Base-by-base conservation (phyloP, 2,888 invertebrate genomes). In the Platycheirus rosarum region DNA sequence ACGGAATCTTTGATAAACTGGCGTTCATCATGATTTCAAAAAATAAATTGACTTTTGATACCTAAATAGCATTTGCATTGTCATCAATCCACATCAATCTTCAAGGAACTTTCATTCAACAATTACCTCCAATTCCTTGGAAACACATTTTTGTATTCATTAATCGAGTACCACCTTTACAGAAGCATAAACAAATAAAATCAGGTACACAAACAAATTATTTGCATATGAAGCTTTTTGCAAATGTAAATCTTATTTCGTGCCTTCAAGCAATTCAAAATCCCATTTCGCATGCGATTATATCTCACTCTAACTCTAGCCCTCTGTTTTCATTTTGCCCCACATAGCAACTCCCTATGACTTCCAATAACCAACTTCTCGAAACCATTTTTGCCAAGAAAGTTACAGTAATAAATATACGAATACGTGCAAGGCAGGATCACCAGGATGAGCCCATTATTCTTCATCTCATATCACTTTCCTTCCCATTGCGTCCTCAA, bases 211-310 rank as follows among this genome's bases (percentile, higher is more conserved):
- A 62, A 53, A 46, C 44, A 70, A 70, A 48, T 48, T 49, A 63
- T 71, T 69, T 69, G 53, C 75, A 78, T 73, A 73, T 60, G 42
- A 66, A 53, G 42, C 13, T 23, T 42, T 53, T 60, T 60, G 65
- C 35, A 35, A 74, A 68, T 68, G 68, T 69, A 74, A 79, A 79
- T 79, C 62, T 69, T 55, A 74, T 79, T 69, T 57, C 69, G 48
- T 79, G 74, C 74, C 74, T 57, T 42, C 32, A 23, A 68, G 74
- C 60, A 73, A 78, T 79, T 48, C 26, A 60, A 66, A 68, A 78
- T 78, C 70, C 62, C 62, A 53, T 40, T 78, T 68, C 48, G 51
- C 66, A 66, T 73, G 74, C 63, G 68, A 74, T 79, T 74, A 68
- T 57, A 40, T 62, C 78, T 53, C n/a, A n/a, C 14, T 14, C 7